Evolutionary conservation across 2,113 vertebrate species (phyloP).

Genomic region (Poeciliopsis retropinna): DNA sequence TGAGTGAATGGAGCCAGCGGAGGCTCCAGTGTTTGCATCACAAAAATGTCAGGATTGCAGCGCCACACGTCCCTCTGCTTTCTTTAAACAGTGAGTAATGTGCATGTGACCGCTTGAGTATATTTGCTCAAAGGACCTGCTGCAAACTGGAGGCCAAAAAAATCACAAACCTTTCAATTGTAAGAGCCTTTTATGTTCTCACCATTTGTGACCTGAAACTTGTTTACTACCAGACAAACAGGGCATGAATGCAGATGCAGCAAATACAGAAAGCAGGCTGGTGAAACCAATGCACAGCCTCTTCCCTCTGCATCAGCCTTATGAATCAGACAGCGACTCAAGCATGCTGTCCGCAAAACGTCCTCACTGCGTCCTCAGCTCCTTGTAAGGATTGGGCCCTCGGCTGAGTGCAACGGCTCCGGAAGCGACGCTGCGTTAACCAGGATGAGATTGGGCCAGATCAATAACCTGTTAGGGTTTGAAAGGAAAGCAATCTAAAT

Average conservation of each 20-base stretch:
- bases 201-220: constrained; percentile 25
- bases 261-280: constrained; percentile 38
- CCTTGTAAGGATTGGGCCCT: constrained; percentile 29
- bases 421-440: constrained; percentile 48
- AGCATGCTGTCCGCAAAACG: constrained; percentile 12
- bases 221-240: constrained; percentile 44
- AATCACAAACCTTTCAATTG: background rate
- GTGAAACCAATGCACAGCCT: constrained; percentile 24
- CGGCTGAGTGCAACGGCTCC: background rate
- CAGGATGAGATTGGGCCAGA: constrained; percentile 51
- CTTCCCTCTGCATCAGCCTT: background rate
- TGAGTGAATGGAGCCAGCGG: constrained; percentile 12
- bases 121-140: constrained; percentile 46
- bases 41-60: constrained; percentile 34
- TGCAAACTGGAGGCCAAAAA: constrained; percentile 15
- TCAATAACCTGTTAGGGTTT: constrained; percentile 77
- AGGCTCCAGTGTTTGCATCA: constrained; percentile 28
- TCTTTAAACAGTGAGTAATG: constrained; percentile 54
- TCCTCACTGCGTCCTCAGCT: constrained; percentile 45
- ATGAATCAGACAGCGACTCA: constrained; percentile 21
- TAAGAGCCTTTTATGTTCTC: constrained; percentile 13
- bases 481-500: constrained; percentile 57
- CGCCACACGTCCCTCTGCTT: constrained; percentile 33
- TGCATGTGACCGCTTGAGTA: constrained; percentile 54
- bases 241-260: constrained; percentile 8